Evolutionary conservation across 2,797 vertebrate species (phyloP).

Genomic region (Microctenopoma steveboyesi): DNA sequence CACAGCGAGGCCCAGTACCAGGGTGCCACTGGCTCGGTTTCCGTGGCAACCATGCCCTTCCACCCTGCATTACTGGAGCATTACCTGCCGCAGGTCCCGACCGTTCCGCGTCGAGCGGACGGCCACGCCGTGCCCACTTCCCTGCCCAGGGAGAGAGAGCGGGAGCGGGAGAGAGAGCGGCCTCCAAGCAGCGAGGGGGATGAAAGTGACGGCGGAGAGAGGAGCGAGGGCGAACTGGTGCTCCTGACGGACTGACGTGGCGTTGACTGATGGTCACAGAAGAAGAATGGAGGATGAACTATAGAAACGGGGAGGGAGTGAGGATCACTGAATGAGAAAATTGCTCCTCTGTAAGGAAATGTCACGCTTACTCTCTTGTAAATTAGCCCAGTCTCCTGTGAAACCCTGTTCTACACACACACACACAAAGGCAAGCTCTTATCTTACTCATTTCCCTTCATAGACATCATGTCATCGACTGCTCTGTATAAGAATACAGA

Average conservation of each 20-base stretch:
- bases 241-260: constrained; percentile 91
- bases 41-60: constrained; percentile 85
- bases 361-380: constrained; percentile 29
- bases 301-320: constrained; percentile 31
- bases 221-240: constrained; percentile 94
- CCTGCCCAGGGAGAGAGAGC: constrained; percentile 75
- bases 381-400: constrained; percentile 32
- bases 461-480: constrained; percentile 36
- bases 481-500: constrained; percentile 44
- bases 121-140: constrained; percentile 64
- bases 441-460: constrained; percentile 36
- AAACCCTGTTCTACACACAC: constrained; percentile 18
- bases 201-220: constrained; percentile 91
- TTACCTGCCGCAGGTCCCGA: constrained; percentile 85
- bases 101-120: constrained; percentile 77
- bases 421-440: constrained; percentile 28
- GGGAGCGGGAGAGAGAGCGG: constrained; percentile 74
- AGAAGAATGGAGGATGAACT: constrained; percentile 74
- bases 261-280: constrained; percentile 53
- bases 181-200: constrained; percentile 92
- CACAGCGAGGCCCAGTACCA: constrained; percentile 76
- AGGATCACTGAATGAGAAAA: constrained; percentile 13
- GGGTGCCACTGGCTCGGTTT: constrained; percentile 61
- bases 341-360: background rate
- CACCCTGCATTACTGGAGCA: constrained; percentile 89